Percentiles rank a stretch among this genome's conserved stretches.
Conservation (phyloP, 2,797 vertebrate species). For the Anisognathus igniventris region DNA sequence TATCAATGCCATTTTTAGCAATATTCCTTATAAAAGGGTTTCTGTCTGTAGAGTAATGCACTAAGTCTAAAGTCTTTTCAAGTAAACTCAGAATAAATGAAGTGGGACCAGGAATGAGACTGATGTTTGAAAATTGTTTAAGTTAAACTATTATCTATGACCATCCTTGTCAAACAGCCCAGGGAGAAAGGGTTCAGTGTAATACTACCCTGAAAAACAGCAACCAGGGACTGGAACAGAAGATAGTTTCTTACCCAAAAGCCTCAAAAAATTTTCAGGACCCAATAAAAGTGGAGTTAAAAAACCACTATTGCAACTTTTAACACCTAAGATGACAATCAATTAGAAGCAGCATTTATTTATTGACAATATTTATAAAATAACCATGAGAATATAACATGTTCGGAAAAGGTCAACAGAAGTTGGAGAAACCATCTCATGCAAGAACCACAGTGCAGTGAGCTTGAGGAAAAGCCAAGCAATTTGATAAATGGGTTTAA, state of each 20-base stretch:
- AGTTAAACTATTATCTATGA: background rate
- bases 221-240: background rate
- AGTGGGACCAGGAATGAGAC: background rate
- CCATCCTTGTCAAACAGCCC: background rate
- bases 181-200: background rate
- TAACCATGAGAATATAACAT: background rate
- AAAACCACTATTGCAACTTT: background rate
- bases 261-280: background rate
- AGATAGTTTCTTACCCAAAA: background rate
- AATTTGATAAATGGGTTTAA: background rate
- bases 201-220: background rate
- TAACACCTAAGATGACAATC: background rate
- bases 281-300: background rate
- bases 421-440: background rate
- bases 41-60: background rate
- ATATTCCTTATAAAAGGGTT: background rate
- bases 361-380: background rate
- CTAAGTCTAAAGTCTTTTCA: background rate
- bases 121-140: background rate
- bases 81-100: background rate
- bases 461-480: background rate
- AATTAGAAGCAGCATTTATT: background rate
- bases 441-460: background rate
- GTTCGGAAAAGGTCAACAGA: background rate
- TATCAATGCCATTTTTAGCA: background rate